Conservation (phyloP, 2,113 vertebrate species). For the Carassius auratus region DNA sequence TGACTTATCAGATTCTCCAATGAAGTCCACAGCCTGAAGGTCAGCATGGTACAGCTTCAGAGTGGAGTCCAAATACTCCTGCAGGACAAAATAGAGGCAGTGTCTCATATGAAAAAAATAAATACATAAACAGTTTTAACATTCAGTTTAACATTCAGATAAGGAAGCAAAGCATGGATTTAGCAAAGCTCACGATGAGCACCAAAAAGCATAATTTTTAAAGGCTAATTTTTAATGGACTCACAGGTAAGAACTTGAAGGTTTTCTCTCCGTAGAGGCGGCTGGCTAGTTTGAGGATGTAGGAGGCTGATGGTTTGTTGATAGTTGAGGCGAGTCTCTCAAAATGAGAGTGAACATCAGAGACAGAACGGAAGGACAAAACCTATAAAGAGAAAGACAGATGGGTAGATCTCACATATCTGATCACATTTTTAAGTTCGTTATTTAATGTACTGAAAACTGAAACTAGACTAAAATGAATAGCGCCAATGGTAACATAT, state of each 20-base stretch:
- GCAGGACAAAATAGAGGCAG: background rate
- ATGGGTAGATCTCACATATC: background rate
- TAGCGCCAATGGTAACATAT: background rate
- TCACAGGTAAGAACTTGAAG: slow-evolving; percentile 81
- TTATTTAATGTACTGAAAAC: background rate
- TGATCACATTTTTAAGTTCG: background rate
- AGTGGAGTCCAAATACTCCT: background rate
- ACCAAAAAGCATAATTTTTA: background rate
- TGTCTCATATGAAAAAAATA: background rate
- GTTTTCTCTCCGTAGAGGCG: slow-evolving; percentile 87
- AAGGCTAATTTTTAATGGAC: slow-evolving; percentile 34
- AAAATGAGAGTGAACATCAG: slow-evolving; percentile 80
- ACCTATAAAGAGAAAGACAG: slow-evolving; percentile 67
- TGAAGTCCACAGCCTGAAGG: background rate
- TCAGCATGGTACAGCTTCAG: background rate
- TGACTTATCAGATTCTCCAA: background rate
- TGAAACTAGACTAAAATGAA: background rate
- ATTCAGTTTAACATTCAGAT: too few relatives aligned
- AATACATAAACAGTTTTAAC: too few relatives aligned
- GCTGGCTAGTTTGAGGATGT: slow-evolving; percentile 83
- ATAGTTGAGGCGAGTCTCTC: slow-evolving; percentile 77
- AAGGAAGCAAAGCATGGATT: too few relatives aligned
- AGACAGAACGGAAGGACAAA: slow-evolving; percentile 74
- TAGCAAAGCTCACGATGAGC: background rate
- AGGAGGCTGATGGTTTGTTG: slow-evolving; percentile 77